These are phyloP conservation scores for Pandion haliaetus DNA, from an alignment of 2,113 vertebrate genomes.

Conservation along the genomic window DNA sequence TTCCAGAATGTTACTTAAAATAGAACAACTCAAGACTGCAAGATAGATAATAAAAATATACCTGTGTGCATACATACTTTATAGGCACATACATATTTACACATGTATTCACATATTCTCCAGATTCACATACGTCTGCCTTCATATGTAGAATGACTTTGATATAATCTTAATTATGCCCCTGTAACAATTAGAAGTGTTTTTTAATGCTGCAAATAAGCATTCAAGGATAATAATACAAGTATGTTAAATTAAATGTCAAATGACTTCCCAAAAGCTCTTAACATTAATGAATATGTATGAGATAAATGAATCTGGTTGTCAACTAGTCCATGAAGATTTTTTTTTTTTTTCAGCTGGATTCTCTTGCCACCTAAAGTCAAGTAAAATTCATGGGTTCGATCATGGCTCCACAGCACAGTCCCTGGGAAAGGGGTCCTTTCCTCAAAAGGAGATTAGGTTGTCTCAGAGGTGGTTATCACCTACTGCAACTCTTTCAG, in stretches of 20 bases:
- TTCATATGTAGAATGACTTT: not conserved
- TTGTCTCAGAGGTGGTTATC: not conserved
- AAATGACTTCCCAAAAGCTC: constrained; percentile 78
- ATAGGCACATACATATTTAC: not conserved
- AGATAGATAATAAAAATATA: not conserved
- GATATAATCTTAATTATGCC: constrained; percentile 18
- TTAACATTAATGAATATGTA: constrained; percentile 80
- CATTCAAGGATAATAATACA: constrained; percentile 76
- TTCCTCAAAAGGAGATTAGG: not conserved
- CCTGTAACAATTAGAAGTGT: constrained; percentile 66
- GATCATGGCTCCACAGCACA: not conserved
- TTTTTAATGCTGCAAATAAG: constrained; percentile 71
- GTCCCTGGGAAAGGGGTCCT: not conserved
- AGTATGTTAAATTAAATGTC: constrained; percentile 79
- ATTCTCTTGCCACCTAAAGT: constrained; percentile 45
- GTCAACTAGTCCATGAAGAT: constrained; percentile 68
- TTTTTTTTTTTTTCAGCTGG: constrained; percentile 15
- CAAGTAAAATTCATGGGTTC: not conserved
- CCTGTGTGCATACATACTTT: not conserved
- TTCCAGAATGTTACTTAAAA: not conserved
- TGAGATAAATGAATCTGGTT: constrained; percentile 73
- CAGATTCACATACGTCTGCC: not conserved
- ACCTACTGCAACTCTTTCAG: not conserved
- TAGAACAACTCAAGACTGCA: not conserved
- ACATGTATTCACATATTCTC: not conserved